Percentiles rank a stretch among this genome's conserved stretches.
These are phyloP conservation scores for Drosophila merina DNA, from an alignment of 2,888 invertebrate species.

Conservation along the genomic window DNA sequence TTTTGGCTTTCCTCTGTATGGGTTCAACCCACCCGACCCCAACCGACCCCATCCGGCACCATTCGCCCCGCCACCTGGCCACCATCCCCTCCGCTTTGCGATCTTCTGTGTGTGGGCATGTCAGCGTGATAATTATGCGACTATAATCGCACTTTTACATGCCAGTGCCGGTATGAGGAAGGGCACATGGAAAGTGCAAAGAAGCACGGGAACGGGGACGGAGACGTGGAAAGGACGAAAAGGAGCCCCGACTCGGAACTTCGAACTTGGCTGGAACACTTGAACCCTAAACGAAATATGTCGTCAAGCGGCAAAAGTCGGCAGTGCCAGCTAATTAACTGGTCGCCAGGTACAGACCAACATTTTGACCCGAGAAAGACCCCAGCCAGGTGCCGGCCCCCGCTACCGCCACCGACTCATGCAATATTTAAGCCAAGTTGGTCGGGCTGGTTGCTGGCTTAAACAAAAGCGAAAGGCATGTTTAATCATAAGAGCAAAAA, in stretches of 20 bases:
- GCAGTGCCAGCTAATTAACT: constrained; percentile 76
- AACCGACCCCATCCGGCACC: not conserved
- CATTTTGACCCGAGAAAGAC: constrained; percentile 14
- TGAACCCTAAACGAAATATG: constrained; percentile 76
- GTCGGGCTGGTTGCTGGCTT: constrained; percentile 63
- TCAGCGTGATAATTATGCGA: constrained; percentile 80
- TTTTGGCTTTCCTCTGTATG: constrained; percentile 70
- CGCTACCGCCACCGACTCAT: constrained; percentile 41
- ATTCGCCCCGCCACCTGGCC: not conserved
- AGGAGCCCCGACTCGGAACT: constrained; percentile 40
- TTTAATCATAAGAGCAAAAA: constrained; percentile 79
- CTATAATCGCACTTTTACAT: constrained; percentile 79
- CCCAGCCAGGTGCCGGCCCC: not conserved
- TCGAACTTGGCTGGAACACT: constrained; percentile 60
- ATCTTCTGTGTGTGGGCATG: constrained; percentile 61
- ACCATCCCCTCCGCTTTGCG: not conserved
- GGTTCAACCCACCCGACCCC: constrained; percentile 4
- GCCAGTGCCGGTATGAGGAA: constrained; percentile 44
- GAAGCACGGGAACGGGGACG: not conserved
- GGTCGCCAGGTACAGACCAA: constrained; percentile 69
- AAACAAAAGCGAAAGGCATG: constrained; percentile 78
- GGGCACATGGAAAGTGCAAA: constrained; percentile 2
- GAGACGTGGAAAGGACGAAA: constrained; percentile 3
- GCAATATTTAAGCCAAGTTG: constrained; percentile 71
- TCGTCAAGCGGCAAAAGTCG: constrained; percentile 74